Evolutionary conservation across 1,140 invertebrate species (phyloP).

Genomic region (Drosophila subobscura): DNA sequence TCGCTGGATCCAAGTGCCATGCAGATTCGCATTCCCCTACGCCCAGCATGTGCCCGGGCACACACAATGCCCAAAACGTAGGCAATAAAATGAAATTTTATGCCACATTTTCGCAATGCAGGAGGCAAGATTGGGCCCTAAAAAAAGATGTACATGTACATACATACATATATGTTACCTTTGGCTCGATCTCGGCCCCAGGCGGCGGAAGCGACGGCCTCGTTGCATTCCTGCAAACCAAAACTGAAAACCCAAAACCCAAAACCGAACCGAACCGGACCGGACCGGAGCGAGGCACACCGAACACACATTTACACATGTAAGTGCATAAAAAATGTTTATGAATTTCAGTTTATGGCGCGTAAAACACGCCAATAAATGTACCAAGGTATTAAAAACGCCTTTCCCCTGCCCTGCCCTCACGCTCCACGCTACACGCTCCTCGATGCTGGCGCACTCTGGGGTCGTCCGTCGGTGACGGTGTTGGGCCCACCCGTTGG

Average conservation of each 20-base stretch:
- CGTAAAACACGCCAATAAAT: conserved; percentile 82
- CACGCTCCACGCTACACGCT: neutral
- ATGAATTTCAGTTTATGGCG: conserved; percentile 82
- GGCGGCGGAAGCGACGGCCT: conserved; percentile 1
- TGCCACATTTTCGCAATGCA: conserved; percentile 76
- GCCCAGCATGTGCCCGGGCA: too few species aligned
- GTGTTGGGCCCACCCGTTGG: conserved; percentile 7
- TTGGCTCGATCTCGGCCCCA: conserved; percentile 32
- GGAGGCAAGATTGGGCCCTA: conserved; percentile 30
- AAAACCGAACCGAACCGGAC: conserved; percentile 17
- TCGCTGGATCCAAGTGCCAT: too few species aligned
- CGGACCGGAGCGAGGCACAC: neutral
- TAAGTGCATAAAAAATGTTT: conserved; percentile 82
- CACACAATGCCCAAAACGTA: conserved; percentile 65
- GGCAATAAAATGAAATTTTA: conserved; percentile 79
- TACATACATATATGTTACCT: conserved; percentile 41
- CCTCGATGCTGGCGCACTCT: neutral
- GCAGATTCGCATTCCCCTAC: neutral
- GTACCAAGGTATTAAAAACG: conserved; percentile 74
- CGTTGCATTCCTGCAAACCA: conserved; percentile 38
- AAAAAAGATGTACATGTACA: conserved; percentile 22
- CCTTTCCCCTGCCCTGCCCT: conserved; percentile 35
- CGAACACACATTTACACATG: conserved; percentile 71
- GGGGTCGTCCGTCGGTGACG: neutral
- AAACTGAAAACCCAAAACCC: conserved; percentile 1